phyloP scores from a whole-genome alignment of 2,113 vertebrate species.

The Eptatretus burgeri region DNA sequence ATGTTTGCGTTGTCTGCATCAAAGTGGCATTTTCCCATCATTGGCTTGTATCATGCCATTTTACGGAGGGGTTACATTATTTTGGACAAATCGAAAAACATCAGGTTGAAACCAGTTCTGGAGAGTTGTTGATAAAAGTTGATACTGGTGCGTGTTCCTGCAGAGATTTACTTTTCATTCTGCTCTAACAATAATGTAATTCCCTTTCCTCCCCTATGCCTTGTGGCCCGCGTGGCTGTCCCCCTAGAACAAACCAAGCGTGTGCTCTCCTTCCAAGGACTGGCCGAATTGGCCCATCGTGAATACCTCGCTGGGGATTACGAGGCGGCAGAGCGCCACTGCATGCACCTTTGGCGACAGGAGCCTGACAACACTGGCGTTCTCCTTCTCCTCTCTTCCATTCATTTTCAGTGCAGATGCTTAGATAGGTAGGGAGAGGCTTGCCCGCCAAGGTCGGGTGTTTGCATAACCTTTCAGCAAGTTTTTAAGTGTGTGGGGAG shows the following conservation, averaged over 20 bases:
- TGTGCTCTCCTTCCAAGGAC: conserved; percentile 99
- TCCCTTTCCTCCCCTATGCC: too few relatives aligned
- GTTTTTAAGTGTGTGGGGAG: neutral
- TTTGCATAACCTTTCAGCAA: neutral
- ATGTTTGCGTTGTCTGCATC: too few relatives aligned
- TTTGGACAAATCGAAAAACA: too few relatives aligned
- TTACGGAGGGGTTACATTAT: too few relatives aligned
- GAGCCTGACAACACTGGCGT: conserved; percentile 97
- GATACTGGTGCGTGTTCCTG: too few relatives aligned
- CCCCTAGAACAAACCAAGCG: conserved; percentile 95
- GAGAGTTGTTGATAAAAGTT: too few relatives aligned
- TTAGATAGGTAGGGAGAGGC: conserved; percentile 49
- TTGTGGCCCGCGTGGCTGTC: neutral
- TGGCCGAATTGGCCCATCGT: conserved; percentile 96
- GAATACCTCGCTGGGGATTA: conserved; percentile 98
- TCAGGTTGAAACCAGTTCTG: too few relatives aligned
- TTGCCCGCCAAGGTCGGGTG: neutral
- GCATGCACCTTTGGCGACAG: conserved; percentile 97
- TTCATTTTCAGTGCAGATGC: conserved; percentile 97
- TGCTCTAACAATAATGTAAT: too few relatives aligned
- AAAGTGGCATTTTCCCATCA: too few relatives aligned
- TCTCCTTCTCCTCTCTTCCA: conserved; percentile 76
- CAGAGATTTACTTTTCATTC: too few relatives aligned
- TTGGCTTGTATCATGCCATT: too few relatives aligned
- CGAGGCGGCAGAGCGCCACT: conserved; percentile 95